Evolutionary conservation across 2,113 vertebrate species (phyloP).

Genomic region (Gyps fulvus): DNA sequence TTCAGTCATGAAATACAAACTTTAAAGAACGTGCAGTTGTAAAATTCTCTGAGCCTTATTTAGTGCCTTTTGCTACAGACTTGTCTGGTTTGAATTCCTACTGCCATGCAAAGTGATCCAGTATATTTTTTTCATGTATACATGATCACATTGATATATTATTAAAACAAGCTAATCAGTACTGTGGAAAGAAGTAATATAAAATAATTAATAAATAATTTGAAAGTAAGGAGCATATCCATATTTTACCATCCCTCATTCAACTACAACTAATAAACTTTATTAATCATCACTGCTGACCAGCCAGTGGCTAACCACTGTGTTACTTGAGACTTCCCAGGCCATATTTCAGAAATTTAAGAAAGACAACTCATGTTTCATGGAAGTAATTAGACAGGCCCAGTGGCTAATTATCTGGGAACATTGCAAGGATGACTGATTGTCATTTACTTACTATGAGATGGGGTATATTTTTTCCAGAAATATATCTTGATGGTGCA

Average conservation of each 20-base stretch:
- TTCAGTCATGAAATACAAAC: neutral
- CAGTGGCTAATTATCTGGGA: constrained; percentile 83
- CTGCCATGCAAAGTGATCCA: constrained; percentile 23
- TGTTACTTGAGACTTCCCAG: constrained; percentile 82
- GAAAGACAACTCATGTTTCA: constrained; percentile 82
- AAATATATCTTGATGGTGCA: neutral
- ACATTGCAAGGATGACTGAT: constrained; percentile 84
- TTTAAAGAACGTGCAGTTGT: neutral
- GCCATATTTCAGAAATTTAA: constrained; percentile 82
- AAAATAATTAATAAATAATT: constrained; percentile 64
- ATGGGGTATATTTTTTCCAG: constrained; percentile 47
- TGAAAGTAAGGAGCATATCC: constrained; percentile 49
- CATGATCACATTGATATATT: constrained; percentile 52
- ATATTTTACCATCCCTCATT: constrained; percentile 51
- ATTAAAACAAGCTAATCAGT: constrained; percentile 55
- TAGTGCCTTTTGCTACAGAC: neutral
- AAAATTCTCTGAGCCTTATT: constrained; percentile 23
- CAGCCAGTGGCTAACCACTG: constrained; percentile 63
- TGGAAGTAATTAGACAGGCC: constrained; percentile 85
- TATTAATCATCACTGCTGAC: constrained; percentile 30
- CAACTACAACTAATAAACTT: constrained; percentile 44
- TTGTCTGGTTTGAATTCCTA: constrained; percentile 16
- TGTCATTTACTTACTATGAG: constrained; percentile 84
- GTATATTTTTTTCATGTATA: constrained; percentile 39
- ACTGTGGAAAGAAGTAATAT: constrained; percentile 51